These are phyloP conservation scores for Apostichopus japonicus DNA, from an alignment of 35 echinoderm and acorn worm species.

Conservation along the genomic window DNA sequence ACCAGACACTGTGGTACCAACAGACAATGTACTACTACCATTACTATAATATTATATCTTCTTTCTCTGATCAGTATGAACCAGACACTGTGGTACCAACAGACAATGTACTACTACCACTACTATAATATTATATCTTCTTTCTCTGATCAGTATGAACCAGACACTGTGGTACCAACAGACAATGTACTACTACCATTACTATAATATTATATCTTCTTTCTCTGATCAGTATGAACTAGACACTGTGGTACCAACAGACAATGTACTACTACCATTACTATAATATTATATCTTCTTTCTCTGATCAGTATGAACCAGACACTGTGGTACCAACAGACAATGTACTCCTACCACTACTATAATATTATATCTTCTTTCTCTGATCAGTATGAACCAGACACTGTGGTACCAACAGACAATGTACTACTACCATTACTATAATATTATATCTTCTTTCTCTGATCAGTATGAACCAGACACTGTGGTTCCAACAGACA, in stretches of 20 bases:
- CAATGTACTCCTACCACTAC: too few species aligned
- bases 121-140: not conserved
- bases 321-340: conserved; percentile 25
- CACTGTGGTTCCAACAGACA: conserved; percentile 9
- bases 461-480: conserved; percentile 31
- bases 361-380: not conserved
- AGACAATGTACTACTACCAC: not conserved
- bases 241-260: conserved; percentile 22
- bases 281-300: not conserved
- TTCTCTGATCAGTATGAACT: conserved; percentile 12
- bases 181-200: too few species aligned
- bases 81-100: conserved; percentile 39
- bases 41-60: not conserved
- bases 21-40: conserved; percentile 1
- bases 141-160: conserved; percentile 8
- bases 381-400: conserved; percentile 27
- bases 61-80: not conserved
- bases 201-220: not conserved
- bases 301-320: conserved; percentile 18
- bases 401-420: conserved; percentile 11
- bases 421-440: too few species aligned
- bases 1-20: conserved; percentile 33
- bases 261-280: too few species aligned
- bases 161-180: conserved; percentile 32
- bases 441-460: not conserved